phyloP scores from a whole-genome alignment of 2,888 invertebrate genomes.

The Periphyllus acericola region DNA sequence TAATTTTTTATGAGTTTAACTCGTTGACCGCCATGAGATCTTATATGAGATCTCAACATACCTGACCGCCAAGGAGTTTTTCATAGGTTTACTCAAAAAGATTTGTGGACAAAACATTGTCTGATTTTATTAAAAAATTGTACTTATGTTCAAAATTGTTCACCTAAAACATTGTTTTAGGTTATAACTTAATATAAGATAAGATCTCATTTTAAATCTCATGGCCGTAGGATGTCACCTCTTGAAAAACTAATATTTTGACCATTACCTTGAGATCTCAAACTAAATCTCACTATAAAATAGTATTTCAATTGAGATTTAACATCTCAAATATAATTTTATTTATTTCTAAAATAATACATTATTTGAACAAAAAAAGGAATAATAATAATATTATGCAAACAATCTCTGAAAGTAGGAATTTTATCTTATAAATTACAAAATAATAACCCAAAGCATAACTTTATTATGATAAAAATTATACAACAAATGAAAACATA shows the following conservation, averaged over 20 bases:
- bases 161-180: background rate
- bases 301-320: constrained; percentile 22
- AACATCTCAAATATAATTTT: constrained; percentile 6
- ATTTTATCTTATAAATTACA: constrained; percentile 19
- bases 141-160: constrained; percentile 8
- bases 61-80: no score
- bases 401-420: constrained; percentile 17
- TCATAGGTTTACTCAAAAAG: no score
- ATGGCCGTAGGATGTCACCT: constrained; percentile 18
- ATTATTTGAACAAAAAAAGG: constrained; percentile 13
- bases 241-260: constrained; percentile 2
- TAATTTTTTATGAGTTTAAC: no score
- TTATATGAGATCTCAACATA: no score
- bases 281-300: constrained; percentile 28
- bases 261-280: background rate
- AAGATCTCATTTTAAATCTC: background rate
- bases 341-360: background rate
- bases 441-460: constrained; percentile 3
- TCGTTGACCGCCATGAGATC: no score
- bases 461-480: constrained; percentile 10
- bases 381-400: background rate
- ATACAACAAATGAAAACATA: constrained; percentile 6
- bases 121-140: no score
- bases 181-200: constrained; percentile 4
- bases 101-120: no score